These are phyloP conservation scores for Triplophysa bombifrons DNA, from an alignment of 2,797 vertebrate genomes.

Conservation along the genomic window DNA sequence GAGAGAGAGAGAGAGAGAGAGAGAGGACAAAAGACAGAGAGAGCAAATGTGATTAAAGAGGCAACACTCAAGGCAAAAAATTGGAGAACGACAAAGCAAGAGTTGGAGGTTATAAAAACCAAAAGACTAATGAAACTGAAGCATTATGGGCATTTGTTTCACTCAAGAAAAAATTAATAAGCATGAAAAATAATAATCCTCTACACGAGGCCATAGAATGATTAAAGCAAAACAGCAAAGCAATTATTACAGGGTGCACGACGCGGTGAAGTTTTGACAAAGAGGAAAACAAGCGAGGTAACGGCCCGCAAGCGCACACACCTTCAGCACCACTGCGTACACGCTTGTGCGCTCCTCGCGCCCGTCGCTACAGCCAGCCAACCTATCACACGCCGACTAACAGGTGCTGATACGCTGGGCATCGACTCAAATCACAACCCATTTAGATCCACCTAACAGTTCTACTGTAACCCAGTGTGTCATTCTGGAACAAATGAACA, in stretches of 20 bases:
- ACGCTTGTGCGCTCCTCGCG: slow-evolving; percentile 47
- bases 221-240: slow-evolving; percentile 63
- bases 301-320: slow-evolving; percentile 50
- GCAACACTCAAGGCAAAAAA: not conserved
- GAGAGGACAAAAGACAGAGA: not conserved
- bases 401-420: slow-evolving; percentile 19
- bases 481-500: slow-evolving; percentile 25
- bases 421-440: slow-evolving; percentile 22
- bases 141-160: slow-evolving; percentile 68
- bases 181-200: slow-evolving; percentile 68
- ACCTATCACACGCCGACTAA: slow-evolving; percentile 23
- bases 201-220: slow-evolving; percentile 61
- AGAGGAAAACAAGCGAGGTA: slow-evolving; percentile 59
- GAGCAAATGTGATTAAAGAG: not conserved
- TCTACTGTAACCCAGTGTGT: slow-evolving; percentile 25
- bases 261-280: slow-evolving; percentile 54
- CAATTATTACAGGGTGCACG: slow-evolving; percentile 63
- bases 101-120: slow-evolving; percentile 12
- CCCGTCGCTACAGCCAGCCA: slow-evolving; percentile 3
- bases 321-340: slow-evolving; percentile 23
- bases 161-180: slow-evolving; percentile 70
- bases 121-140: slow-evolving; percentile 61
- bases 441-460: slow-evolving; percentile 39
- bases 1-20: not conserved
- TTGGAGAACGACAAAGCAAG: slow-evolving; percentile 4